Percentiles rank a stretch among this genome's conserved stretches.
Evolutionary conservation across 2,888 invertebrate genomes (phyloP).

Genomic region (Drosophila leonis): DNA sequence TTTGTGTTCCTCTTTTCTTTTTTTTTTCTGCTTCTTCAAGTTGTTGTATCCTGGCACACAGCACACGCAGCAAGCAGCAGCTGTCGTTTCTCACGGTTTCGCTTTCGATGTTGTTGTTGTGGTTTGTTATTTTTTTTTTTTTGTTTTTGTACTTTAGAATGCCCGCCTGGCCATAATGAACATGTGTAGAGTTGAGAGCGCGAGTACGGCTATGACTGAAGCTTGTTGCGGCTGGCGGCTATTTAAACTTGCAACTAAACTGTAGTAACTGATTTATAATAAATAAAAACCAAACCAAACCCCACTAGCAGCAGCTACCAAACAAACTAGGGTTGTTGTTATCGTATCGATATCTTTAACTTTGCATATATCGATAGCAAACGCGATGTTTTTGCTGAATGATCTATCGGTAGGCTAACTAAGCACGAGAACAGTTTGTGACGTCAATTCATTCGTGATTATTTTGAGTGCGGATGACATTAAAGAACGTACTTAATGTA

Average conservation of each 20-base stretch:
- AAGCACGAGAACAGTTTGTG: not conserved
- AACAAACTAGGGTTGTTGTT: slow-evolving; percentile 66
- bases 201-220: slow-evolving; percentile 57
- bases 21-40: slow-evolving; percentile 36
- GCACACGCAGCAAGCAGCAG: slow-evolving; percentile 74
- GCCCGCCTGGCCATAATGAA: slow-evolving; percentile 39
- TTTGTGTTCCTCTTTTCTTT: slow-evolving; percentile 39
- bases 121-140: slow-evolving; percentile 37
- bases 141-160: slow-evolving; percentile 27
- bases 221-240: slow-evolving; percentile 65
- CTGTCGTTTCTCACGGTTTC: slow-evolving; percentile 81
- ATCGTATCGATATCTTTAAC: slow-evolving; percentile 46
- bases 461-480: too few species aligned
- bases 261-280: slow-evolving; percentile 74
- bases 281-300: slow-evolving; percentile 74
- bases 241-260: slow-evolving; percentile 68
- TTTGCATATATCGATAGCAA: slow-evolving; percentile 19
- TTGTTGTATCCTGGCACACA: slow-evolving; percentile 43
- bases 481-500: not conserved
- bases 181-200: slow-evolving; percentile 29
- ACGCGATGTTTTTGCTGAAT: slow-evolving; percentile 12
- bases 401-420: not conserved
- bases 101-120: slow-evolving; percentile 61
- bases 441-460: not conserved
- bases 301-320: slow-evolving; percentile 60